Evolutionary conservation across 2,113 vertebrate genomes (phyloP), one percentile per base, ranked within the genome.

Genomic region (Mesembrinibis cayennensis): DNA sequence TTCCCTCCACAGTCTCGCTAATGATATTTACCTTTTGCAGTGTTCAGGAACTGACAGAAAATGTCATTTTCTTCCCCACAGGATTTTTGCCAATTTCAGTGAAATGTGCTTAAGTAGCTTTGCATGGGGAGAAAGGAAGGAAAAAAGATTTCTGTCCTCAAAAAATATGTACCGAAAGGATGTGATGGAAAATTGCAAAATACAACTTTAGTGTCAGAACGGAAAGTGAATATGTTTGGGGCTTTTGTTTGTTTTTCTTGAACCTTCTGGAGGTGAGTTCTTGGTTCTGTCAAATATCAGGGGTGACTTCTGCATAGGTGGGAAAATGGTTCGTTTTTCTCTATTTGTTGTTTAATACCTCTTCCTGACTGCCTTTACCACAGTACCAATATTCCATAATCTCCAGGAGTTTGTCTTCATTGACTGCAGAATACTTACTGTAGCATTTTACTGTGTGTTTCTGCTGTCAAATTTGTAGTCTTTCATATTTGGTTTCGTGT

Each of bases 31-130:
- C 47, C 61, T 89, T 92, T 30, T 80, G 49, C 63, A 90, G 53
- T 69, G 63, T 82, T 95, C 44, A 74, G 89, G 86, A 98, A 82
- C 84, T 96, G 93, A 87, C 88, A 93, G 82, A 96, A 97, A 98
- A 96, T 94, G 69, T 95, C 45, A 88, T 72, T 97, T 97, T 85
- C 38, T 97, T 95, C 84, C 93, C 91, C 63, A 66, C 79, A 73
- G 86, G 53, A 72, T 63, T 97, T 97, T 93, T 95, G 38, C 91
- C 91, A 80, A 26, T 97, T 97, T 96, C 53, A 72, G n/a, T 53
- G 66, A 93, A 96, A 96, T 80, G 14, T 21, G 25, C 88, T 93
- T 91, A 91, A 95, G 87, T 93, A 73, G 52, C 34, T 89, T 62
- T 78, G 79, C 81, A 36, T 47, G 52, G 29, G 47, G 42, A 86